phyloP scores from a whole-genome alignment of 2,797 vertebrate genomes.

The Glossophaga mutica region DNA sequence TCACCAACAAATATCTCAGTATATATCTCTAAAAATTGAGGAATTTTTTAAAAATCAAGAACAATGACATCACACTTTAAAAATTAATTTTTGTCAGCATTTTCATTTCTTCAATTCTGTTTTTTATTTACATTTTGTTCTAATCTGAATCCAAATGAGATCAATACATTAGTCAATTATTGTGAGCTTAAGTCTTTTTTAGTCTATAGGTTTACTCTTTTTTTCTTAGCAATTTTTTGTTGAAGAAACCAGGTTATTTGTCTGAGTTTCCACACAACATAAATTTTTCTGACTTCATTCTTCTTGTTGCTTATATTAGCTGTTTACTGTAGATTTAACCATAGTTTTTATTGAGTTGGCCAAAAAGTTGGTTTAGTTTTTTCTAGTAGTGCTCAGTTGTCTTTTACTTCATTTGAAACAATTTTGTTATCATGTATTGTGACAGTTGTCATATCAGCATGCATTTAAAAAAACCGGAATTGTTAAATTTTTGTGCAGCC shows the following conservation, averaged over 20 bases:
- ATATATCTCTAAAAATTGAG: background rate
- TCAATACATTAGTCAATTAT: background rate
- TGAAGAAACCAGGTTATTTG: background rate
- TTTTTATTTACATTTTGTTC: background rate
- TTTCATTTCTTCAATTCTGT: background rate
- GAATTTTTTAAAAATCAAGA: background rate
- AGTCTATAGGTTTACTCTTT: background rate
- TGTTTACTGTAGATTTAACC: background rate
- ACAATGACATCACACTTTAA: background rate
- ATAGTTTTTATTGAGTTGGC: background rate
- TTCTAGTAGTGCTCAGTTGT: background rate
- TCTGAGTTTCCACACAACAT: background rate
- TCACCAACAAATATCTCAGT: background rate
- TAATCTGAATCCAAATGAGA: background rate
- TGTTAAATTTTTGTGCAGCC: no score
- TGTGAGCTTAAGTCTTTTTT: background rate
- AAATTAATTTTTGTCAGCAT: background rate
- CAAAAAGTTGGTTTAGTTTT: background rate
- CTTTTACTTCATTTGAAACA: no score
- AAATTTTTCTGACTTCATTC: background rate
- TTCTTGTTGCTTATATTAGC: background rate
- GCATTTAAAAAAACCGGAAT: no score
- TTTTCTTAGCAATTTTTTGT: background rate
- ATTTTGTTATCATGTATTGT: no score
- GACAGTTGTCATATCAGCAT: no score